Evolutionary conservation across 2,113 vertebrate species (phyloP).

Genomic region (Lathamus discolor): DNA sequence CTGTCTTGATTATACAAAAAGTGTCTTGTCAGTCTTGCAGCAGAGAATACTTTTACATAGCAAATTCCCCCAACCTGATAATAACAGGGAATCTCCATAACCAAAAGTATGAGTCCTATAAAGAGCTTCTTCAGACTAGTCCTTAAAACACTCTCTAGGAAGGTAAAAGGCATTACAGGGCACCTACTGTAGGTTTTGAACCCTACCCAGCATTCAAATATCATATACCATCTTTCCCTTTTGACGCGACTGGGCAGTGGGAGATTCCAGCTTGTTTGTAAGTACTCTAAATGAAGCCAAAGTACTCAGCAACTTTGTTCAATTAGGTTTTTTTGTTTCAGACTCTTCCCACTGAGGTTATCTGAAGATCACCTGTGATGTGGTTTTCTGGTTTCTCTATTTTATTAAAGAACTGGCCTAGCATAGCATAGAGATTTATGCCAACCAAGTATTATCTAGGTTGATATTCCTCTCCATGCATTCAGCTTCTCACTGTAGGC

Average conservation of each 20-base stretch:
- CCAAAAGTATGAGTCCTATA: not conserved
- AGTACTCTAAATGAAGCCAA: not conserved
- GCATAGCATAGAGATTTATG: not conserved
- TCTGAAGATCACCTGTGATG: not conserved
- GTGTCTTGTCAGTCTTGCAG: not conserved
- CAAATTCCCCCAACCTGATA: not conserved
- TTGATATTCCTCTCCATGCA: not conserved
- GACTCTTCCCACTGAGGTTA: not conserved
- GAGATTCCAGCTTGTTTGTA: not conserved
- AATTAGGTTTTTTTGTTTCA: not conserved
- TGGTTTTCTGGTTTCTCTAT: not conserved
- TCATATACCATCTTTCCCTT: not conserved
- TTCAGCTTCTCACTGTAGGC: not conserved
- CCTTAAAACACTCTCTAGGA: not conserved
- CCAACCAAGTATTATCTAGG: not conserved
- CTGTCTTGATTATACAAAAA: not conserved
- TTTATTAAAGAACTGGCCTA: not conserved
- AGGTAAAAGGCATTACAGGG: not conserved
- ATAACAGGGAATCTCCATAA: not conserved
- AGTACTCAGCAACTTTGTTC: not conserved
- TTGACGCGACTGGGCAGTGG: not conserved
- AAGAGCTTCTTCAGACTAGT: not conserved
- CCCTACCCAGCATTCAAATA: not conserved
- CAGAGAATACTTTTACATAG: not conserved
- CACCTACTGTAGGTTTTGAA: not conserved